A percentile compares a stretch with the other conserved stretches of the same genome.
These are phyloP conservation scores for Coturnix japonica DNA, from an alignment of 2,113 vertebrate genomes.

Conservation along the genomic window DNA sequence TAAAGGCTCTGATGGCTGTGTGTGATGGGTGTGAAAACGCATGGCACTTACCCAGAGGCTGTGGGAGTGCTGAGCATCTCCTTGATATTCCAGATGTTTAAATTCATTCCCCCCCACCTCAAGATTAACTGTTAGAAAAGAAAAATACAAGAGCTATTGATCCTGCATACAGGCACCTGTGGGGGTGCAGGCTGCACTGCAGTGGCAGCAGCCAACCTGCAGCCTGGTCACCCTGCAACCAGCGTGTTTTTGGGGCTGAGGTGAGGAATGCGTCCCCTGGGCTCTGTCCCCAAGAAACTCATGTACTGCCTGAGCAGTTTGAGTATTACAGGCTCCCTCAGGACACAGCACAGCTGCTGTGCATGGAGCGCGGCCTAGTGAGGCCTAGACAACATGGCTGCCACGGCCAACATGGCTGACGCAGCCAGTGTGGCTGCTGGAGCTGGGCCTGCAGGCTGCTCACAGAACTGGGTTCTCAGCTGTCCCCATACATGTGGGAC, in stretches of 20 bases:
- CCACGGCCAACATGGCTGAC: not conserved
- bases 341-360: not conserved
- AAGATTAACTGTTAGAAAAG: conserved; percentile 27
- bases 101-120: conserved; percentile 78
- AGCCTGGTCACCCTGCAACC: not conserved
- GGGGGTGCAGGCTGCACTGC: not conserved
- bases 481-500: too few relatives aligned
- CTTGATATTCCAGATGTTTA: conserved; percentile 88
- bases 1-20: not conserved
- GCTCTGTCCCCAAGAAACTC: not conserved
- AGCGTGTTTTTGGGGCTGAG: not conserved
- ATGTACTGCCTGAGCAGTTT: not conserved
- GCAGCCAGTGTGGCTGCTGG: not conserved
- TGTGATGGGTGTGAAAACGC: not conserved
- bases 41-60: conserved; percentile 76
- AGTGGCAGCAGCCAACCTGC: not conserved
- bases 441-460: not conserved
- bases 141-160: not conserved
- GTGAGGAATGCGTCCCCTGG: not conserved
- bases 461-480: accelerated
- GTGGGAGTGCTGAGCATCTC: conserved; percentile 85
- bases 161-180: not conserved
- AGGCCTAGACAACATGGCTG: not conserved
- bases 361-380: not conserved
- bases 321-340: accelerated